A percentile compares a stretch with the other conserved stretches of the same genome.
Evolutionary conservation across 2,888 invertebrate species (phyloP).

Genomic region (Drymonia ruficornis): DNA sequence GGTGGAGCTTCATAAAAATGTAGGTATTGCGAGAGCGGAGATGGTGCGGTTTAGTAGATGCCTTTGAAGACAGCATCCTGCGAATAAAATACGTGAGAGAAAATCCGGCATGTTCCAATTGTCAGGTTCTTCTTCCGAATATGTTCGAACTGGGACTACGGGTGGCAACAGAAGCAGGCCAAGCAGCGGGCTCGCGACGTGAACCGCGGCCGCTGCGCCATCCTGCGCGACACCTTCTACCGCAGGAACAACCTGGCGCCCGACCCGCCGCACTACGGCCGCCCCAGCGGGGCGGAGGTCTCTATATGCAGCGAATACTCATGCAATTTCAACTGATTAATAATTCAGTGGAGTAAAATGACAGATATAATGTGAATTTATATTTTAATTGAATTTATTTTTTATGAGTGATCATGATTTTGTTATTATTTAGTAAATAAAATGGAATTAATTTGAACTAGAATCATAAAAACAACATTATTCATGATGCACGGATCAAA

Average conservation of each 20-base stretch:
- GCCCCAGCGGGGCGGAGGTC: slow-evolving; percentile 70
- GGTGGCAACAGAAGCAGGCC: slow-evolving; percentile 83
- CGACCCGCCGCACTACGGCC: slow-evolving; percentile 83
- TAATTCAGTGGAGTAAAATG: not conserved
- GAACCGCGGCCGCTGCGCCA: slow-evolving; percentile 77
- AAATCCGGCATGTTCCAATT: not conserved
- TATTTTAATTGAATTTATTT: too few relatives aligned
- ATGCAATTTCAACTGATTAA: slow-evolving; percentile 50
- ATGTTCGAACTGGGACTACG: slow-evolving; percentile 82
- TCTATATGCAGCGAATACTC: slow-evolving; percentile 73
- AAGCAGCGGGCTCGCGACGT: slow-evolving; percentile 59
- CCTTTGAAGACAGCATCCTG: too few relatives aligned
- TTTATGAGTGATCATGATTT: too few relatives aligned
- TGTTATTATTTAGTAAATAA: too few relatives aligned
- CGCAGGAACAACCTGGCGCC: slow-evolving; percentile 80
- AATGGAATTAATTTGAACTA: too few relatives aligned
- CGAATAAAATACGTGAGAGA: not conserved
- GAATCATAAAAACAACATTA: too few relatives aligned
- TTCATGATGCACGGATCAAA: too few relatives aligned
- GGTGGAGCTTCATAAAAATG: too few relatives aligned
- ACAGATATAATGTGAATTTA: too few relatives aligned
- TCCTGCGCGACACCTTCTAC: slow-evolving; percentile 84
- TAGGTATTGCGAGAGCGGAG: too few relatives aligned
- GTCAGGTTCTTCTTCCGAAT: slow-evolving; percentile 80
- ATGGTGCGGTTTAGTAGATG: too few relatives aligned